A percentile compares a stretch with the other conserved stretches of the same genome.
Evolutionary conservation across 2,113 vertebrate species (phyloP).

Genomic region (Thomomys bottae): DNA sequence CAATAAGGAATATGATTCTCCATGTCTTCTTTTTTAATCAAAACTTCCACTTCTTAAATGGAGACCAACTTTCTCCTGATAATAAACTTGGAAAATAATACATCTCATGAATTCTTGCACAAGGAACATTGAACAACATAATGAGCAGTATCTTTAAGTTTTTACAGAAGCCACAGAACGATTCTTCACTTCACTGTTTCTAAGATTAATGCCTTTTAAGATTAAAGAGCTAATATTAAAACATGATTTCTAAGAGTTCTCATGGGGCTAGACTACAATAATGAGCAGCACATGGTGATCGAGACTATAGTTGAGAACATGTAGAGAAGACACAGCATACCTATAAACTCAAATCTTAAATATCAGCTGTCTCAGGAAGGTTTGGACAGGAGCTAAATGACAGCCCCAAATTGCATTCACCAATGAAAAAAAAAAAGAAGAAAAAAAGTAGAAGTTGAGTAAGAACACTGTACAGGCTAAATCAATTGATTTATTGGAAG

Average conservation of each 20-base stretch:
- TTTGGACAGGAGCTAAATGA: constrained; percentile 61
- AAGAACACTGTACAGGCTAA: constrained; percentile 62
- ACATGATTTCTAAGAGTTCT: constrained; percentile 43
- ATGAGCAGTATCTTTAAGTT: constrained; percentile 61
- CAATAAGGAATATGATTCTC: not conserved
- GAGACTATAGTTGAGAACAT: constrained; percentile 8
- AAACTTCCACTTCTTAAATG: constrained; percentile 41
- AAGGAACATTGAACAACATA: constrained; percentile 67
- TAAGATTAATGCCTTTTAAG: constrained; percentile 49
- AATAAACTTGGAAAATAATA: constrained; percentile 56
- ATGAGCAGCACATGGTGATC: constrained; percentile 21
- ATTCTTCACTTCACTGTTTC: constrained; percentile 64
- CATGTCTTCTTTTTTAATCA: not conserved
- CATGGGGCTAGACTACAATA: constrained; percentile 33
- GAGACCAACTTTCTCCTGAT: constrained; percentile 48
- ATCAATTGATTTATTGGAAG: constrained; percentile 62
- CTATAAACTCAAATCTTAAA: constrained; percentile 57
- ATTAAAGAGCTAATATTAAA: constrained; percentile 55
- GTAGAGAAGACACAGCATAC: not conserved
- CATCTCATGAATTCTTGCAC: not conserved
- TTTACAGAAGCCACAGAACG: constrained; percentile 65
- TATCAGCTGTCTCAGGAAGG: constrained; percentile 59
- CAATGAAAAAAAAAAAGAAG: constrained; percentile 38
- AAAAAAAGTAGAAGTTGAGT: constrained; percentile 77
- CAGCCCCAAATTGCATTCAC: constrained; percentile 63